Evolutionary conservation across 2,888 invertebrate species (phyloP).

Genomic region (Prenolepis imparis): DNA sequence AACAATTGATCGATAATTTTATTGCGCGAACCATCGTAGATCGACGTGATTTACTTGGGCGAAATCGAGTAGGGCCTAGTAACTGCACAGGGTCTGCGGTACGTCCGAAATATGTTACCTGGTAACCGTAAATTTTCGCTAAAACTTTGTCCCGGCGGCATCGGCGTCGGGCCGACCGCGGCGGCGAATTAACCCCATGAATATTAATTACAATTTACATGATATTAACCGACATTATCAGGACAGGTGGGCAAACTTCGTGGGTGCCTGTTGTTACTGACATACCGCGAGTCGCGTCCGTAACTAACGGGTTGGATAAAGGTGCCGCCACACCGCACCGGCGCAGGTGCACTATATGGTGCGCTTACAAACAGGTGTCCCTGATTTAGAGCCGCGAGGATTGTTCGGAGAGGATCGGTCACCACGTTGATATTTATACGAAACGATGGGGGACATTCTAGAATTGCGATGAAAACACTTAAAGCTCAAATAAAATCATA

Average conservation of each 20-base stretch:
- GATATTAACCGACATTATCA: slow-evolving; percentile 85
- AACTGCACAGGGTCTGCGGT: slow-evolving; percentile 21
- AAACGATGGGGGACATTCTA: not conserved
- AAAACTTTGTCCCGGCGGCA: slow-evolving; percentile 76
- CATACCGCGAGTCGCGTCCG: slow-evolving; percentile 59
- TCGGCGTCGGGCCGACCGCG: slow-evolving; percentile 68
- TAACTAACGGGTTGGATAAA: slow-evolving; percentile 60
- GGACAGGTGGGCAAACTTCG: slow-evolving; percentile 82
- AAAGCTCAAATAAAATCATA: not conserved
- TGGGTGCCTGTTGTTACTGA: slow-evolving; percentile 77
- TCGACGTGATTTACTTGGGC: slow-evolving; percentile 33
- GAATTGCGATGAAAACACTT: not conserved
- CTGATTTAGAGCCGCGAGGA: slow-evolving; percentile 60
- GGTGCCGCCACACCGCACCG: slow-evolving; percentile 53
- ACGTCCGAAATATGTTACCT: slow-evolving; percentile 77
- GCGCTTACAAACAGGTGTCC: slow-evolving; percentile 69
- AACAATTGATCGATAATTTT: slow-evolving; percentile 27
- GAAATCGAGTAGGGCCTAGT: slow-evolving; percentile 5
- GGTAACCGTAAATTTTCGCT: slow-evolving; percentile 82
- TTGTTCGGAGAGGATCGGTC: not conserved
- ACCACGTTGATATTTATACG: not conserved
- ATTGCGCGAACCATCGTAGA: not conserved
- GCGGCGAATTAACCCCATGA: slow-evolving; percentile 83
- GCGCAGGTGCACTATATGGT: slow-evolving; percentile 47
- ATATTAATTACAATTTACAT: slow-evolving; percentile 86